Conservation (phyloP, 2,888 invertebrate species). For the Unio pictorum region DNA sequence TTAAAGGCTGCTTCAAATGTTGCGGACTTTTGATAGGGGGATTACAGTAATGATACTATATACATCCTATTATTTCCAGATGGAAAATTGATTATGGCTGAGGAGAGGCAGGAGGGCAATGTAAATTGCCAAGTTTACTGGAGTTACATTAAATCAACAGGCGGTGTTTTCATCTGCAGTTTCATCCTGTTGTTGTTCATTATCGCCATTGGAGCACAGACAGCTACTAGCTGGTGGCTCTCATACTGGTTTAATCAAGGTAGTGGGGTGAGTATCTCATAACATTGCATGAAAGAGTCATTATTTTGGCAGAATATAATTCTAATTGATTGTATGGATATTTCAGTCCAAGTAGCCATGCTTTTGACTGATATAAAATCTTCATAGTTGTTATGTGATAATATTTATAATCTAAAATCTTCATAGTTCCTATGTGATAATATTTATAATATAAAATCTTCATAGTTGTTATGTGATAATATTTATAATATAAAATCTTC, state of each 20-base stretch:
- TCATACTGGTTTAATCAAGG: conserved; percentile 74
- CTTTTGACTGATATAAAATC: too few species aligned
- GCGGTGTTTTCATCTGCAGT: conserved; percentile 45
- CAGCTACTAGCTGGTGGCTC: conserved; percentile 78
- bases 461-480: too few species aligned
- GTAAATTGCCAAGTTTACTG: conserved; percentile 72
- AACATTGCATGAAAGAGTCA: background rate
- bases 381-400: too few species aligned
- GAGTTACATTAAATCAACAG: conserved; percentile 74
- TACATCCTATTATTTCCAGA: conserved; percentile 24
- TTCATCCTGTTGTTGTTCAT: conserved; percentile 70
- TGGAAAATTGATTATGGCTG: conserved; percentile 67
- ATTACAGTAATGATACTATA: background rate
- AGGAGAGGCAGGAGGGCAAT: conserved; percentile 68
- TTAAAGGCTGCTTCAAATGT: too few species aligned
- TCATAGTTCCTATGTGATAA: too few species aligned
- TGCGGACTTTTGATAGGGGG: too few species aligned
- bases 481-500: too few species aligned
- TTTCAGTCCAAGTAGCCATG: too few species aligned
- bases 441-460: too few species aligned
- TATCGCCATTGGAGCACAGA: conserved; percentile 74
- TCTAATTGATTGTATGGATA: too few species aligned
- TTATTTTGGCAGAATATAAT: too few species aligned
- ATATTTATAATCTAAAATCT: too few species aligned
- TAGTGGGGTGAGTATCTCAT: conserved; percentile 61